Percentiles rank a stretch among this genome's conserved stretches.
These are phyloP conservation scores for Ceyx cyanopectus DNA, from an alignment of 2,113 vertebrate genomes.

Conservation along the genomic window DNA sequence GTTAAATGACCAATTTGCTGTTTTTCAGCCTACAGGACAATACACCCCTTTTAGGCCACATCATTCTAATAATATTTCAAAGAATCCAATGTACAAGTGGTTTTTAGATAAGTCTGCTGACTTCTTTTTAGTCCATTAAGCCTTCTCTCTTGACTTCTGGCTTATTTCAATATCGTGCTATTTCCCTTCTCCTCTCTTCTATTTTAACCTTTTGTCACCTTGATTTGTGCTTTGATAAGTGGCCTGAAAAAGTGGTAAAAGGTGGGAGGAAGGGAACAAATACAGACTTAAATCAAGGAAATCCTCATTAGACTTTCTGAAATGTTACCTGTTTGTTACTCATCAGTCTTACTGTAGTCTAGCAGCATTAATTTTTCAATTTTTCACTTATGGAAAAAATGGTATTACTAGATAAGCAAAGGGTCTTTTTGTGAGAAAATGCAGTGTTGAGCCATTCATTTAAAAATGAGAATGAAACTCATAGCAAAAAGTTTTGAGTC, in stretches of 20 bases:
- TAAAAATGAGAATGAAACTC: background rate
- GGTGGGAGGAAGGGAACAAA: background rate
- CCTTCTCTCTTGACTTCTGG: background rate
- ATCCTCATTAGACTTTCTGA: background rate
- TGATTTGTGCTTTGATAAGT: background rate
- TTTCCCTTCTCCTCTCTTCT: background rate
- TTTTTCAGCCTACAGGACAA: background rate
- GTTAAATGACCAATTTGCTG: background rate
- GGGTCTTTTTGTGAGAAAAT: background rate
- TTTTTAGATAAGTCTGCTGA: background rate
- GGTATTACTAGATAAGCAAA: background rate
- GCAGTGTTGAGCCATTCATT: background rate
- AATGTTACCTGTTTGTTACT: background rate
- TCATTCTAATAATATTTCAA: background rate
- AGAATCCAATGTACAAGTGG: background rate
- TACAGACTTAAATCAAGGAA: background rate
- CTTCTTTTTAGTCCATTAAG: background rate
- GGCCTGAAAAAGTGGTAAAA: background rate
- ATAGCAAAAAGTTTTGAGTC: background rate
- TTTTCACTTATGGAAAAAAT: background rate
- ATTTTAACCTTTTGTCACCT: background rate
- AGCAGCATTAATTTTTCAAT: background rate
- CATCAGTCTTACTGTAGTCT: background rate
- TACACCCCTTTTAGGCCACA: background rate
- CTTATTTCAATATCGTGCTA: background rate